Evolutionary conservation across 2,888 invertebrate genomes (phyloP).

Genomic region (Perdita meconis): DNA sequence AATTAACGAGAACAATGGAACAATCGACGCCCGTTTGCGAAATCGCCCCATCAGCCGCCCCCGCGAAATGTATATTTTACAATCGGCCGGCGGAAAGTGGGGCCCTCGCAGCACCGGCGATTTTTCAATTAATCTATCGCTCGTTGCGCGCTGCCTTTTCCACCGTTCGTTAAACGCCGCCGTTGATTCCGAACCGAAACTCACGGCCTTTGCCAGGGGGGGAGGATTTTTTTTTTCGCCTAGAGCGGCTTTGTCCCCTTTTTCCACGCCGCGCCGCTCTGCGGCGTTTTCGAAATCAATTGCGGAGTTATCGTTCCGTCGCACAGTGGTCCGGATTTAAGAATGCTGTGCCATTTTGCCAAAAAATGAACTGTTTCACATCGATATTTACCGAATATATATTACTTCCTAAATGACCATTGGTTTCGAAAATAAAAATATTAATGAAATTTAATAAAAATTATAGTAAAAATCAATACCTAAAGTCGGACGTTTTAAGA

Average conservation of each 20-base stretch:
- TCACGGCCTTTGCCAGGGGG: background rate
- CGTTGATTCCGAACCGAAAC: slow-evolving; percentile 1
- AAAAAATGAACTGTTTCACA: no score
- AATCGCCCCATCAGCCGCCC: slow-evolving; percentile 18
- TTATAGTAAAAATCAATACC: no score
- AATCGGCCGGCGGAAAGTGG: slow-evolving; percentile 11
- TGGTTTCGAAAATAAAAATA: no score
- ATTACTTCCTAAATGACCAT: no score
- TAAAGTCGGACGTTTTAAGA: no score
- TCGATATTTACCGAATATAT: no score
- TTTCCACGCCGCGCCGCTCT: background rate
- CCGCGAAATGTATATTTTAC: slow-evolving; percentile 44
- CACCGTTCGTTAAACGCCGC: slow-evolving; percentile 33
- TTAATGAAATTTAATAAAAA: no score
- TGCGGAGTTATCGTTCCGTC: background rate
- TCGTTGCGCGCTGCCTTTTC: slow-evolving; percentile 20
- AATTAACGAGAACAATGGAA: slow-evolving; percentile 38
- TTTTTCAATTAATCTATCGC: slow-evolving; percentile 53
- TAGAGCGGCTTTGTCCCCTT: background rate
- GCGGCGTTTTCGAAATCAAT: slow-evolving; percentile 9
- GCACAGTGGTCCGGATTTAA: no score
- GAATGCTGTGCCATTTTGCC: no score
- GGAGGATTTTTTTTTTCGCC: background rate
- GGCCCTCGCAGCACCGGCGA: background rate
- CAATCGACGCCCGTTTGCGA: background rate